Evolutionary conservation across 2,797 vertebrate species (phyloP), one percentile per base, ranked within the genome.

Genomic region (Tinamus major): DNA sequence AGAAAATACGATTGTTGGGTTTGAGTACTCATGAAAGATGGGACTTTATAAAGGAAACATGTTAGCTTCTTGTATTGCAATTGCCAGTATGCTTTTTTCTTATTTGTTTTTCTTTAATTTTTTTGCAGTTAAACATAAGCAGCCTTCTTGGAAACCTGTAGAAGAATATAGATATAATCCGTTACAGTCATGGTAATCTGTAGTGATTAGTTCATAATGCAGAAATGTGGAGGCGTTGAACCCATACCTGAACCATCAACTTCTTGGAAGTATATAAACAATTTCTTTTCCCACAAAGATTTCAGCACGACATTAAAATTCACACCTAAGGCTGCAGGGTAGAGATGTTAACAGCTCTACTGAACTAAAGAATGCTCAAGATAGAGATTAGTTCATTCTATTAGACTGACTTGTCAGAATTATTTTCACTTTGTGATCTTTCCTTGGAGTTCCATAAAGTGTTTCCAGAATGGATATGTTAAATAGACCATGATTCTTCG

Each of bases 141-240:
- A 85, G 18, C 27, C 27, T 69, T 16, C 58, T 87, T 90, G 86
- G 81, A 62, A 39, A 55, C 7, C 31, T 72, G 5, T 18, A 21
- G 59, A 76, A 90, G 35, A 85, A 91, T 65, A 87, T 41, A 87
- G 79, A 94, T 93, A 42, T 13, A 95, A 94, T 90, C 72, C 89
- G 37, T 75, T 82, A 63, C 44, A 69, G n/a, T 78, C 62, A 62
- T 42, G 46, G n/a, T 82, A 94, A 95, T 69, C 84, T 85, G 26
- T 46, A 94, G 59, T 0, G 0, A 92, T 67, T 75, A 79, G 90
- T 94, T 91, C 85, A 49, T 79, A 84, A 83, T 35, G 90, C 67
- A 46, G 27, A 82, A 42, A 55, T 49, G 69, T 58, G 79, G 75
- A 78, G 94, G 81, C 1, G 15, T 85, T 87, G 69, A 87, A 61